These are phyloP conservation scores for Ectemnius continuus DNA, from an alignment of 2,888 invertebrate genomes.

Conservation along the genomic window DNA sequence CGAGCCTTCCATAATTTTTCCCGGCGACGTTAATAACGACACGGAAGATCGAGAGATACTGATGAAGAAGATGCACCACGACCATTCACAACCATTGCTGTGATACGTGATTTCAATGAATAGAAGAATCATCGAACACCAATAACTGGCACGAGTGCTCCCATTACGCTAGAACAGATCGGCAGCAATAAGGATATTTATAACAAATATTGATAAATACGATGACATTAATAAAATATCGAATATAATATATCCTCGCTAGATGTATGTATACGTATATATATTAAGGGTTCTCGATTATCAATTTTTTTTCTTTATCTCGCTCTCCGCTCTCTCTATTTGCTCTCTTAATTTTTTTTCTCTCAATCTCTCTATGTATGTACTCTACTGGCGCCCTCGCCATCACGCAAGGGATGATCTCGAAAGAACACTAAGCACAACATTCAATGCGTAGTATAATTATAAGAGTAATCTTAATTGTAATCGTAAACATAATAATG, in stretches of 20 bases:
- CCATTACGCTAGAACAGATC: slow-evolving; percentile 17
- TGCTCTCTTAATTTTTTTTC: not conserved
- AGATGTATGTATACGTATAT: slow-evolving; percentile 70
- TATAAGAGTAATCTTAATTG: slow-evolving; percentile 32
- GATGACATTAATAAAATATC: slow-evolving; percentile 62
- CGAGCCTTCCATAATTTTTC: too few relatives aligned
- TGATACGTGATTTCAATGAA: not conserved
- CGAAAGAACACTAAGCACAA: slow-evolving; percentile 74
- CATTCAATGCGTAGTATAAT: slow-evolving; percentile 67
- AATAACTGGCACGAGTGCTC: not conserved
- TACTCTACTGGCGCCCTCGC: slow-evolving; percentile 34
- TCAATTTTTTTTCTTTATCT: slow-evolving; percentile 52
- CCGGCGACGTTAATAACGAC: not conserved
- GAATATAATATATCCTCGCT: slow-evolving; percentile 72
- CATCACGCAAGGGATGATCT: slow-evolving; percentile 55
- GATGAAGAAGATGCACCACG: slow-evolving; percentile 22
- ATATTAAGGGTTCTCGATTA: slow-evolving; percentile 46
- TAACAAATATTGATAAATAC: slow-evolving; percentile 62
- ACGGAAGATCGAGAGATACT: slow-evolving; percentile 8
- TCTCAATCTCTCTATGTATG: not conserved
- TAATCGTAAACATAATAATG: slow-evolving; percentile 60
- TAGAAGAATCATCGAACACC: not conserved
- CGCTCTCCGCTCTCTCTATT: slow-evolving; percentile 38
- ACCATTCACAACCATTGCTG: not conserved
- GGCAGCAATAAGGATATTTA: slow-evolving; percentile 38